These are phyloP conservation scores for Smittia sp. DNA, from an alignment of 2,888 invertebrate genomes.

Conservation along the genomic window DNA sequence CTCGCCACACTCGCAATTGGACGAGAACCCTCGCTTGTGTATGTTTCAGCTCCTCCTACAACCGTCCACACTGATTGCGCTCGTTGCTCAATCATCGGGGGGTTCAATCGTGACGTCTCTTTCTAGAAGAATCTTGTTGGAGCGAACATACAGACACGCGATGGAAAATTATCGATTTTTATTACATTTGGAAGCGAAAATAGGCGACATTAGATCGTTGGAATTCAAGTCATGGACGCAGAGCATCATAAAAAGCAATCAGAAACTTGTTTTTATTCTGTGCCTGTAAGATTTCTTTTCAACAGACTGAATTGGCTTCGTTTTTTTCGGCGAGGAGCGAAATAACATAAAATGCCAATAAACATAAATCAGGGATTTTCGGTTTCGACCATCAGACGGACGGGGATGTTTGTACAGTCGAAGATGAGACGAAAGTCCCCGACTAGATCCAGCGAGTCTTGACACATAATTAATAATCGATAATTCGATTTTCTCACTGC, in stretches of 20 bases:
- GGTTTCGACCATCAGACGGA: conserved; percentile 19
- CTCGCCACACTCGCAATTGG: background rate
- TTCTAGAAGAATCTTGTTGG: conserved; percentile 18
- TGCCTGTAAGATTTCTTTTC: background rate
- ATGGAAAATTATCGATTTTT: conserved; percentile 33
- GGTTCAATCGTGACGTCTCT: conserved; percentile 1
- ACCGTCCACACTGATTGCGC: background rate
- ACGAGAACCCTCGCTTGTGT: background rate
- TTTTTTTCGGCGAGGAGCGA: conserved; percentile 21
- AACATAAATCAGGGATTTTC: conserved; percentile 42
- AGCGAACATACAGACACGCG: background rate
- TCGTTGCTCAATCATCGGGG: background rate
- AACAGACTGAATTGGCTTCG: conserved; percentile 16
- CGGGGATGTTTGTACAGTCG: background rate
- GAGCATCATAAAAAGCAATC: conserved; percentile 40
- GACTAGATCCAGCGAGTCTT: no score
- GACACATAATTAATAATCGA: conserved; percentile 28
- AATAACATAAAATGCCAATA: conserved; percentile 40
- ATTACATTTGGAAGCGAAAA: background rate
- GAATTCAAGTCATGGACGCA: conserved; percentile 37
- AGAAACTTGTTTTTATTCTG: conserved; percentile 12
- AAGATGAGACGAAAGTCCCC: background rate
- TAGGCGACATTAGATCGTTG: conserved; percentile 8
- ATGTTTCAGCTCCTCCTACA: background rate
- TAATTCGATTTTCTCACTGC: background rate